Evolutionary conservation across 1,140 invertebrate species (phyloP), one percentile per base, ranked within the genome.

Genomic region (Bathynomus jamesi): DNA sequence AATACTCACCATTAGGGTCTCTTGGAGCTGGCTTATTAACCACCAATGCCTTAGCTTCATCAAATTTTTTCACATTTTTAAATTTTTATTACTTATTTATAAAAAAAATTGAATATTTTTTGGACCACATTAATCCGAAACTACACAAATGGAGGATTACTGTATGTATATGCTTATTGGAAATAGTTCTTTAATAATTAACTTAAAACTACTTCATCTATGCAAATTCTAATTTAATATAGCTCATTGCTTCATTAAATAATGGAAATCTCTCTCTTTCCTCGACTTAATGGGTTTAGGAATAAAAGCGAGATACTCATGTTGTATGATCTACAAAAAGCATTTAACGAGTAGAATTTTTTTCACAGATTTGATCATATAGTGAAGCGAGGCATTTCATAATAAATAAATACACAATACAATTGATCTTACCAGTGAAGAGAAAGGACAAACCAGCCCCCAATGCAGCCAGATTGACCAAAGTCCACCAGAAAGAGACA

Each of bases 401-500:
- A 21, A 11, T 53, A 53, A 65, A 65, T 28, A 7, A 65, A 4
- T 21, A 5, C 10, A 28, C 30, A n/a, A 8, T n/a, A 17, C 30
- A 40, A 24, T 7, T 68, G 28, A 21, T n/a, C 69, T 62, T 21
- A 76, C 75, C 75, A 40, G 75, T 76, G 28, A 76, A 76, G 31
- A 76, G 65, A 25, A 76, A 76, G 13, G 67, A 70, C 0, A 76
- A 69, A 13, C 75, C 75, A 5, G 69, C 61, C 10, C 75, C 72
- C 3, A 76, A 31, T 7, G 75, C 68, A 32, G 72, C 75, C 7
- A 72, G 69, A 24, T 70, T 73, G 25, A 61, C 31, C 13, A 72
- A 64, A 21, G 72, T 76, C 75, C 75, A 76, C 75, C 75, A 76
- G 53, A 71, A 70, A 28, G 71, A 69, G n/a, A 72, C 67, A 25